Evolutionary conservation across 2,797 vertebrate genomes (phyloP).

Genomic region (Sebastes alutus): DNA sequence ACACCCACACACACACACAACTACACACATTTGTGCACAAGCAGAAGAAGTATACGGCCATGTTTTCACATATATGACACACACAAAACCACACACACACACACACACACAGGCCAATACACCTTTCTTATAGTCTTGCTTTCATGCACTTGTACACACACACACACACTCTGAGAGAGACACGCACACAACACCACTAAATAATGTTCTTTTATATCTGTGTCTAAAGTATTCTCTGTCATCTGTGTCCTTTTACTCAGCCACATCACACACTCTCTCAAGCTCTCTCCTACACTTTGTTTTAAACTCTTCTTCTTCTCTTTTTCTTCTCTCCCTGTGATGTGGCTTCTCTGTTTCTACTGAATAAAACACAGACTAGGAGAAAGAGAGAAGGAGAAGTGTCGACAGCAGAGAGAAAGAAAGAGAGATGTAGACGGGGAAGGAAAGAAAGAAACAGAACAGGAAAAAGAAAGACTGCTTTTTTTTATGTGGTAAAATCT

Average conservation of each 20-base stretch:
- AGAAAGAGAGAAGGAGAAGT: slow-evolving; percentile 5
- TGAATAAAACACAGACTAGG: slow-evolving; percentile 47
- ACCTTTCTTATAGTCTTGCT: slow-evolving; percentile 8
- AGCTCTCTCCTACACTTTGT: slow-evolving; percentile 54
- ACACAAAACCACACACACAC: background rate
- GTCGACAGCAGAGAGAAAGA: slow-evolving; percentile 16
- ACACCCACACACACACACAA: slow-evolving; percentile 8
- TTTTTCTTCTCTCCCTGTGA: slow-evolving; percentile 43
- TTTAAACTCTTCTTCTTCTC: slow-evolving; percentile 39
- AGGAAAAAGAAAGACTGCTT: background rate
- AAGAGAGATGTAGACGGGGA: background rate
- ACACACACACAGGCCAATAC: background rate
- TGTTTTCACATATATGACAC: slow-evolving; percentile 17
- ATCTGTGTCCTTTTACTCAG: slow-evolving; percentile 69
- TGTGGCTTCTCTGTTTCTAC: slow-evolving; percentile 63
- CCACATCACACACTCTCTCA: slow-evolving; percentile 67
- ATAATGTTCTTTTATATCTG: slow-evolving; percentile 64
- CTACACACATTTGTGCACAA: background rate
- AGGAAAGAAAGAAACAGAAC: slow-evolving; percentile 1
- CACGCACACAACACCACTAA: slow-evolving; percentile 32
- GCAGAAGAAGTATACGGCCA: background rate
- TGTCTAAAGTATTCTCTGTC: slow-evolving; percentile 67
- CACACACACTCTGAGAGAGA: background rate
- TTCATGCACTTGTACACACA: slow-evolving; percentile 3
- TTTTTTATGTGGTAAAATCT: background rate